Evolutionary conservation across 2,888 invertebrate genomes (phyloP), one percentile per base, ranked within the genome.

Genomic region (Oxyteleia sp.): DNA sequence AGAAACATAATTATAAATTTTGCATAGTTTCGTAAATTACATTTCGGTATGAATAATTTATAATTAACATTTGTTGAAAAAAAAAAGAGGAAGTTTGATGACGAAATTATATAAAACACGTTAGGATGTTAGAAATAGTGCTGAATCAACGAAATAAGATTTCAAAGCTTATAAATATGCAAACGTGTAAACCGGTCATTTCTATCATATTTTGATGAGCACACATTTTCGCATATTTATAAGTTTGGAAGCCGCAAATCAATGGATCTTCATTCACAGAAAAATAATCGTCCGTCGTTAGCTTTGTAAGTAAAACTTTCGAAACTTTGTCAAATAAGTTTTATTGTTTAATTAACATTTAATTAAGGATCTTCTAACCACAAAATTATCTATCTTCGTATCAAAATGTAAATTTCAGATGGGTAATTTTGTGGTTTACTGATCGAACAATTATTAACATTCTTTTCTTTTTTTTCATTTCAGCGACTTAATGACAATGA

Each of bases 101-200:
- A 35, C n/a, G 16, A 7, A 53, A 53, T 53, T 2, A 53, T 32
- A 57, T 57, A 38, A 35, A 20, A 57, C 4, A 8, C 38, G 57
- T 57, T 38, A 18, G 57, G n/a, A 11, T 15, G 20, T 57, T 35
- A 35, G 57, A 53, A 32, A 53, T 29, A 53, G 53, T 7, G 57
- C 13, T 20, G 38, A 57, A 57, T 20, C n/a, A 15, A n/a, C 15
- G 43, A 15, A 43, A 43, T 43, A 15, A 13, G 7, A n/a, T 32
- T 64, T 64, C n/a, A 43, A 49, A 49, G 1, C 47, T 59, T 47
- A 71, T 57, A 69, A 69, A 69, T 69, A 69, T 69, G 55, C 23
- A 69, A 69, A 53, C 18, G 10, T 4, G 26, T 68, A 55, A 55
- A 68, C 45, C 55, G 55, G 66, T 66, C 66, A 66, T 20, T 66